Conservation (phyloP, 2,113 vertebrate genomes). For the Periophthalmodon schlosseri region DNA sequence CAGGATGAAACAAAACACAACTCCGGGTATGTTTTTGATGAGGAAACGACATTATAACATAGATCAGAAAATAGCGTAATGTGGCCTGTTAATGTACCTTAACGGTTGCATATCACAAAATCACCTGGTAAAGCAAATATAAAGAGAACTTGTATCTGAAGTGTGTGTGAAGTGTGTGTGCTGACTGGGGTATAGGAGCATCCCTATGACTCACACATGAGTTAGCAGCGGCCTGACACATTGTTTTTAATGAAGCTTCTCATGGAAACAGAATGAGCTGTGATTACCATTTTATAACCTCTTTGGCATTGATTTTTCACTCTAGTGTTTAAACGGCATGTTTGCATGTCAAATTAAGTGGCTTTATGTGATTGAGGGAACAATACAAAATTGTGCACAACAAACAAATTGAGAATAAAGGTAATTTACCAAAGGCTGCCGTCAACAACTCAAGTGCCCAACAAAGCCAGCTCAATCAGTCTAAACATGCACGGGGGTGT, state of each 20-base stretch:
- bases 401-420: conserved; percentile 20
- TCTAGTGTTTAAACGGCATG: conserved; percentile 42
- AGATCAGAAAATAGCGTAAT: no score
- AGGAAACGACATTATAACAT: no score
- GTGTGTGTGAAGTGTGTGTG: not conserved
- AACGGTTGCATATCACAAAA: no score
- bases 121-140: not conserved
- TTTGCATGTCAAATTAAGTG: conserved; percentile 53
- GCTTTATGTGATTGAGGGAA: conserved; percentile 36
- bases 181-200: not conserved
- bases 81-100: no score
- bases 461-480: not conserved
- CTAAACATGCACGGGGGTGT: not conserved
- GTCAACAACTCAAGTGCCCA: not conserved
- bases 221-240: conserved; percentile 17
- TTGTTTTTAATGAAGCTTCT: conserved; percentile 58
- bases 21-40: no score
- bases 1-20: no score
- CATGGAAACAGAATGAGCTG: conserved; percentile 59
- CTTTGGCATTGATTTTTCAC: conserved; percentile 57
- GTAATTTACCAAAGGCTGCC: conserved; percentile 4
- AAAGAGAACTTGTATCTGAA: not conserved
- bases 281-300: conserved; percentile 66
- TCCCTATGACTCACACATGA: conserved; percentile 11
- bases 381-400: conserved; percentile 15